Evolutionary conservation across 2,797 vertebrate genomes (phyloP).

Genomic region (Pseudochaenichthys georgianus): DNA sequence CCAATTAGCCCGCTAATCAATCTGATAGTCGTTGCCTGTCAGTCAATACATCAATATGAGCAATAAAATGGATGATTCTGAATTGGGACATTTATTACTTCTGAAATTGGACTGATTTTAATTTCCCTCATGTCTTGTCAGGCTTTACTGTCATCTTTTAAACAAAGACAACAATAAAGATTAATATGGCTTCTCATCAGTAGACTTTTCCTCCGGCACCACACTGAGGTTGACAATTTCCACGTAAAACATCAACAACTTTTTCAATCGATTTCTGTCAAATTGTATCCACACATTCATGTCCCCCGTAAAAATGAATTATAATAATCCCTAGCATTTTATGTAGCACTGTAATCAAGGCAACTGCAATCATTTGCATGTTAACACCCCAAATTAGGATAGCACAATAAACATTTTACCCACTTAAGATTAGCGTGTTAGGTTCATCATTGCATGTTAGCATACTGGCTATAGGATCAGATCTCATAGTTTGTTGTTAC

Average conservation of each 20-base stretch:
- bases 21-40: conserved; percentile 18
- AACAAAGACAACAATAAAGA: neutral
- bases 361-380: neutral
- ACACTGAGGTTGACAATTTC: conserved; percentile 2
- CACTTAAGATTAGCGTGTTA: too few relatives aligned
- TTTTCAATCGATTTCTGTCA: neutral
- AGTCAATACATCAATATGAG: conserved; percentile 46
- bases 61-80: neutral
- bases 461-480: neutral
- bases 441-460: too few relatives aligned
- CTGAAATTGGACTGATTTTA: neutral
- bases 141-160: neutral
- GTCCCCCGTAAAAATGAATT: neutral
- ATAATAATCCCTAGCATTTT: neutral
- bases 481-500: neutral
- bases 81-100: neutral
- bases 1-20: conserved; percentile 52
- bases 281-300: neutral
- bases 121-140: neutral
- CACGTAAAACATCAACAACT: neutral
- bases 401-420: neutral
- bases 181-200: neutral
- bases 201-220: neutral
- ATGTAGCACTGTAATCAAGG: neutral
- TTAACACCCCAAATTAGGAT: neutral